Percentiles rank a stretch among this genome's conserved stretches.
Evolutionary conservation across 2,797 vertebrate genomes (phyloP).

Genomic region (Megaceryle alcyon): DNA sequence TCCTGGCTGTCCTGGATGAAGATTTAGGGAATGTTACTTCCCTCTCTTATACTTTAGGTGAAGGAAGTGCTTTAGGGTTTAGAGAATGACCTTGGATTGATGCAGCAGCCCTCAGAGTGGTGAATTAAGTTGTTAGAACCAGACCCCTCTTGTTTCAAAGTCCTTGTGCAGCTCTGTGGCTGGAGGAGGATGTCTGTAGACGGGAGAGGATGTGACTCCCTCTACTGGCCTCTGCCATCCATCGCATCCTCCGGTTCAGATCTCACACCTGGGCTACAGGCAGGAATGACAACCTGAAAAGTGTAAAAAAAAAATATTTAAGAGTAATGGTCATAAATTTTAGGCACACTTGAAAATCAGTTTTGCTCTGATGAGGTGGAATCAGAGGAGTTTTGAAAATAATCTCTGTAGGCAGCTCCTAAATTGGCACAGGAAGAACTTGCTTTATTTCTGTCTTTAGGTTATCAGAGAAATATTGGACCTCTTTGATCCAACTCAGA

Average conservation of each 20-base stretch:
- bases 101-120: background rate
- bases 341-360: background rate
- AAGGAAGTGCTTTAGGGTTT: background rate
- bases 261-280: background rate
- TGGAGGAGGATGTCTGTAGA: background rate
- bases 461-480: background rate
- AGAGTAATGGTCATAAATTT: background rate
- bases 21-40: background rate
- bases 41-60: background rate
- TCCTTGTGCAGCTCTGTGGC: too few species aligned
- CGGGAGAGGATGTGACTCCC: background rate
- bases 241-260: background rate
- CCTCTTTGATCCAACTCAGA: background rate
- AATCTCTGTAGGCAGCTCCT: background rate
- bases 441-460: background rate
- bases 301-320: too few species aligned
- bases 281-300: background rate
- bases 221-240: background rate
- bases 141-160: background rate
- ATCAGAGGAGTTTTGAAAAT: background rate
- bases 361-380: background rate
- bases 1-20: background rate
- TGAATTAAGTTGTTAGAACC: background rate
- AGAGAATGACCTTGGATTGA: background rate
- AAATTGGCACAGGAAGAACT: rapidly evolving